Percentiles rank a stretch among this genome's conserved stretches.
Conservation (phyloP, 2,888 invertebrate genomes). For the Hylaea fasciaria region DNA sequence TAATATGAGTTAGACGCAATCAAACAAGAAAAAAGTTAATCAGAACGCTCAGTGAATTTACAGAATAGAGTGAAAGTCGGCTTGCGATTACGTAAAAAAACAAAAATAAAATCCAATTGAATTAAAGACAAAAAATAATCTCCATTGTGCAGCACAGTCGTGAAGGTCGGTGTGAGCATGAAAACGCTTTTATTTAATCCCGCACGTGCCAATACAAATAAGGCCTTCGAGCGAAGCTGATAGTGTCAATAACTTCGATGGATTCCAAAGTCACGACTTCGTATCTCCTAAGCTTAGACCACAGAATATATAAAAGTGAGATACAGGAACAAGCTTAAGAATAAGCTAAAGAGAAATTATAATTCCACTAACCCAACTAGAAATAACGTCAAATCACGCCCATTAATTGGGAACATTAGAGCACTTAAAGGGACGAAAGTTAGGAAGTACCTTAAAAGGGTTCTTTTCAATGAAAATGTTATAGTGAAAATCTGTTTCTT, state of each 20-base stretch:
- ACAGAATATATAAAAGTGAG: not conserved
- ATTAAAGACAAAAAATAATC: constrained; percentile 49
- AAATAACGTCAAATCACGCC: constrained; percentile 36
- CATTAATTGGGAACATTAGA: constrained; percentile 36
- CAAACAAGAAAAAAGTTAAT: constrained; percentile 56
- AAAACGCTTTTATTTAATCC: constrained; percentile 37
- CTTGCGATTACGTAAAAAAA: constrained; percentile 56
- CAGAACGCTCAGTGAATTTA: constrained; percentile 61
- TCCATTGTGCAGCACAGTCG: constrained; percentile 51
- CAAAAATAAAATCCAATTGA: constrained; percentile 49
- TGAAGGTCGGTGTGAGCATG: constrained; percentile 59
- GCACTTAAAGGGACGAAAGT: constrained; percentile 29
- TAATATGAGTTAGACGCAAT: constrained; percentile 41
- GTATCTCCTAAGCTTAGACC: constrained; percentile 4
- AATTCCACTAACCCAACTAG: not conserved
- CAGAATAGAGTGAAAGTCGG: constrained; percentile 71
- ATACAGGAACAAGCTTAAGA: not conserved
- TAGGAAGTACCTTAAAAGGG: constrained; percentile 25
- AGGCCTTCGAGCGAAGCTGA: constrained; percentile 20
- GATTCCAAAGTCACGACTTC: constrained; percentile 17
- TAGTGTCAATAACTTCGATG: constrained; percentile 20
- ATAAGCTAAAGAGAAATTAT: constrained; percentile 5
- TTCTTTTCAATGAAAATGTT: constrained; percentile 12
- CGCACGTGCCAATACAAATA: constrained; percentile 35
- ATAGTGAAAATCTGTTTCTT: not conserved